These are phyloP conservation scores for Elaphurus davidianus DNA, from an alignment of 2,113 vertebrate genomes.

Conservation along the genomic window DNA sequence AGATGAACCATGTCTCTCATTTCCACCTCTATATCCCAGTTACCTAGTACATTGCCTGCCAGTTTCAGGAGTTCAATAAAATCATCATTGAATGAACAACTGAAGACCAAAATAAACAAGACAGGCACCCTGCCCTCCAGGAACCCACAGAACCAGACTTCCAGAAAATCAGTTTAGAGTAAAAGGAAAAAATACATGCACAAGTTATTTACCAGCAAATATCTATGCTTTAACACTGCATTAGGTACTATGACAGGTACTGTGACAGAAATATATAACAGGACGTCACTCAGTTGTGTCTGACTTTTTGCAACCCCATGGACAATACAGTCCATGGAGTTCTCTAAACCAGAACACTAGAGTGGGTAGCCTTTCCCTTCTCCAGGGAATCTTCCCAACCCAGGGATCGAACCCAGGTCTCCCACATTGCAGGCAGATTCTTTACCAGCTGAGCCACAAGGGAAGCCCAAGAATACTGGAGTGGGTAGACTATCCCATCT, in stretches of 20 bases:
- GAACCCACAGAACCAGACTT: background rate
- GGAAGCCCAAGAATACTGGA: background rate
- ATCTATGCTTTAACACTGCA: background rate
- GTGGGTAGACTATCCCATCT: background rate
- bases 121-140: background rate
- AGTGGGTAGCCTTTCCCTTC: background rate
- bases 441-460: background rate
- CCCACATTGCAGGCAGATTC: background rate
- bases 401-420: background rate
- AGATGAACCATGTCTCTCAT: background rate
- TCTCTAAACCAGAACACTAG: background rate
- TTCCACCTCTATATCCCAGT: background rate
- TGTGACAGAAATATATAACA: background rate
- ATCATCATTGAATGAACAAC: background rate
- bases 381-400: background rate
- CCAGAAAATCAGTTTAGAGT: background rate
- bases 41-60: background rate
- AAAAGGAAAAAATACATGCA: background rate
- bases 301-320: background rate
- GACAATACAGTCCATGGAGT: background rate
- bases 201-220: background rate
- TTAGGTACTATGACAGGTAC: background rate
- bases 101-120: background rate
- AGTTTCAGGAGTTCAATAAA: background rate
- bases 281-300: background rate